Evolutionary conservation across 2,888 invertebrate species (phyloP), one percentile per base, ranked within the genome.

Genomic region (Tiliacea citrago): DNA sequence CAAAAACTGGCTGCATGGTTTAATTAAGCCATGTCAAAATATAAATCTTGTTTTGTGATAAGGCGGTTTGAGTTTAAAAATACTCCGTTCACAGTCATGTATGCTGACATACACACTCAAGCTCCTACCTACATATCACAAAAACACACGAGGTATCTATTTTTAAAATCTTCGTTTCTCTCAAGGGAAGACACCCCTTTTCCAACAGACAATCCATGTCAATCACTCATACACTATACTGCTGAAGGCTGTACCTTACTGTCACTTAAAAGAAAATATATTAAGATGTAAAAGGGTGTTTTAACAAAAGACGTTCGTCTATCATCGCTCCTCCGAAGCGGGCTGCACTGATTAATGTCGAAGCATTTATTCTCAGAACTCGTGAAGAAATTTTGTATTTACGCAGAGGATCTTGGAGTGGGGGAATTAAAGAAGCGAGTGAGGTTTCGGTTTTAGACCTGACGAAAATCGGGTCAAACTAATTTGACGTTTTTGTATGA

Each of bases 331-430:
- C 62, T 47, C 49, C 57, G 53, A 75, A 67, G 81, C 62, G 49
- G 68, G 67, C 57, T 76, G 79, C 79, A 81, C 76, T 82, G 86
- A 87, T 87, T 87, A 82, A 87, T 87, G 82, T 66, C 68, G 53
- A 60, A 45, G 62, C 87, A 87, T 87, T 86, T 79, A 82, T 87
- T 77, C 55, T 79, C 21, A 29, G 65, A 35, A 49, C 58, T 75
- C 66, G 74, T 74, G 77, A 76, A 82, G 84, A 84, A 82, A 84
- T 85, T 86, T 86, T 85, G 69, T 87, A 81, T 82, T 86, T 83
- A 80, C 73, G n/a, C 29, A 71, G 72, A 61, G 66, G 63, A 71
- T 79, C 57, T 80, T 67, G 47, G 13, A 18, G n/a, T 61, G 45
- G 58, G 51, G 58, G 18, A 10, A 24, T 63, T 2, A 57, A 45